Base-by-base conservation (phyloP, 2,797 vertebrate species). In the Lycodopsis pacificus region DNA sequence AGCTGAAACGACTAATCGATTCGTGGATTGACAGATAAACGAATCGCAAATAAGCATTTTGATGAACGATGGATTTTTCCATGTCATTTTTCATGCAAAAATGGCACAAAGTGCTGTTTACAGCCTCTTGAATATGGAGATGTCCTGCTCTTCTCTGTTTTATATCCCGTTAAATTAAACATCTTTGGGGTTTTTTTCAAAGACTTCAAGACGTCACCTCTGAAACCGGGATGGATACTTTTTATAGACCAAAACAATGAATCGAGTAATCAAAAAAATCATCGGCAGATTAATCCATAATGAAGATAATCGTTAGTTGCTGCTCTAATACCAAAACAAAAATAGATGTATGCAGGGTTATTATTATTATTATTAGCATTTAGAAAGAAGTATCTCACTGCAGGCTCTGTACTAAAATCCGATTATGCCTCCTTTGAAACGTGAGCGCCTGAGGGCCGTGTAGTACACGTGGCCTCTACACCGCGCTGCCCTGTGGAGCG, bases 401-500 rank as follows among this genome's bases (percentile, higher is more conserved):
- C 27, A 46, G 58, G 30, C 12, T 44, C 46, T 67, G 22, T 19
- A 42, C 27, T 25, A 2, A 73, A 48, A 49, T 69, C 30, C 14
- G 27, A 57, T 65, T 12, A 64, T 73, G 32, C 12, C 38, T 68
- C 11, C 38, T 67, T 69, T 30, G 42, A 74, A 40, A 27, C 40
- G 54, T 53, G 19, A 49, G 20, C 0, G 48, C 49, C 49, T 0
- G 0, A 27, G 25, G 63, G 56, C 65, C 22, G 5, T 46, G 76
- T 61, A 73, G 82, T 44, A 46, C 61, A 44, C 64, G 57, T 32
- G n/a, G 59, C 65, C 34, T 76, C 51, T 42, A 17, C 67, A 17
- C 67, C 3, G 13, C 13, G 30, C 40, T 69, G 15, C 62, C 30
- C 40, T 34, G 53, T 48, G 65, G 80, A 73, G 71, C 65, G 27